Base-by-base conservation (phyloP, 92 coral and sea anemone species). In the Heliopora coerulea region DNA sequence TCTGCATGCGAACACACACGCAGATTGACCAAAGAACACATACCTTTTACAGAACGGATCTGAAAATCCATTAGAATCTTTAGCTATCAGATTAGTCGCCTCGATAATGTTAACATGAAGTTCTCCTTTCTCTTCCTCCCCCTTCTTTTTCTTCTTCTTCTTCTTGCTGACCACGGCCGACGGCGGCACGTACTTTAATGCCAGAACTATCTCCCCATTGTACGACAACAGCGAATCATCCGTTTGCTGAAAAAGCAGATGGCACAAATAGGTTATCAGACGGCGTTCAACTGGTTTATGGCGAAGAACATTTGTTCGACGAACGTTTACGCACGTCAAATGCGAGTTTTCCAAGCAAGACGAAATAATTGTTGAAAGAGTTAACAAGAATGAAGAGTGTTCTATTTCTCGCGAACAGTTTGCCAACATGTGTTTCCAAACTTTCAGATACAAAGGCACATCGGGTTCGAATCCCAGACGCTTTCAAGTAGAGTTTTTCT, bases 31-130 rank as follows among this genome's bases (percentile, higher is more conserved):
- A 19, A 50, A 5, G 5, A 37, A 5, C 14, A 46, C 41, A 15
- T 78, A 95, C 99, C 96, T 87, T 72, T 95, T 95, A 39, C 91
- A 88, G 78, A 95, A 95, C 1, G 99, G 99, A 79, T 95, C 99
- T 13, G 99, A 95, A 72, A 90, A 95, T 0, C 99, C 99, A 66
- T 86, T 95, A 20, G 99, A 54, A 62, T 90, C 99, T 80, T 95
- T 95, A n/a, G 97, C 89, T 20, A 91, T 80, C 3, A 95, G 86
- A 33, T 95, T 95, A 29, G 84, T 82, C 6, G 91, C 99, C 46
- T 83, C 96, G 27, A 82, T 86, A 56, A 95, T 62, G 17, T 79
- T 79, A 26, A 93, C 75, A 48, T 93, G 96, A 28, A 93, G 78
- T 34, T 88, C 89, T 44, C 98, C 98, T 26, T 69, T 80, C 5